Conservation (phyloP, 2,113 vertebrate species). For the Triplophysa rosa region DNA sequence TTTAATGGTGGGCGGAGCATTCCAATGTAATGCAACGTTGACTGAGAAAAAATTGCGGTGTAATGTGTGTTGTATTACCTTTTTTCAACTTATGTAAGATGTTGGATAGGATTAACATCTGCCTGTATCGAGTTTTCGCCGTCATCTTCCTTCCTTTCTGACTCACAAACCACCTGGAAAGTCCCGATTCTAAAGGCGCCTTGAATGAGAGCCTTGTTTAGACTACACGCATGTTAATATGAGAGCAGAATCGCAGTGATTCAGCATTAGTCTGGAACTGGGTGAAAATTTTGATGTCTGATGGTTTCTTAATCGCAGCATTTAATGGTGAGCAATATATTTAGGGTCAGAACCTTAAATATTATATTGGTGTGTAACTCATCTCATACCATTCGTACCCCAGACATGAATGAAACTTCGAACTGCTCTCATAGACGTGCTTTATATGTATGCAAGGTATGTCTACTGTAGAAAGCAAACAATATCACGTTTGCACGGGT, state of each 20-base stretch:
- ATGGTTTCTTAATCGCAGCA: neutral
- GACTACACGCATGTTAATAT: slow-evolving; percentile 8
- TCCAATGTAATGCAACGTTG: neutral
- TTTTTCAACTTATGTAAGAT: slow-evolving; percentile 14
- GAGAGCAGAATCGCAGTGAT: slow-evolving; percentile 17
- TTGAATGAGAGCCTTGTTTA: slow-evolving; percentile 23
- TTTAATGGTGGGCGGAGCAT: too few relatives aligned
- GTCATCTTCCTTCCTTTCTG: slow-evolving; percentile 24
- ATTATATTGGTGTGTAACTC: neutral
- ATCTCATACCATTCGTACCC: neutral
- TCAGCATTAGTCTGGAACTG: slow-evolving; percentile 1
- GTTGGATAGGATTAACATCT: slow-evolving; percentile 2
- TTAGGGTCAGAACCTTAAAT: neutral
- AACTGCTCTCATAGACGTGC: neutral
- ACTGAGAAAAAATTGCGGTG: too few relatives aligned
- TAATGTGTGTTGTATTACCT: neutral
- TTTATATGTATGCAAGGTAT: too few relatives aligned
- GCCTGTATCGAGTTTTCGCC: slow-evolving; percentile 5
- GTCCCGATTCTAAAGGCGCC: neutral
- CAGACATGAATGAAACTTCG: neutral
- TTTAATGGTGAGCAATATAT: too few relatives aligned
- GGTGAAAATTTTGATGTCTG: neutral
- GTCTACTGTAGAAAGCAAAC: too few relatives aligned
- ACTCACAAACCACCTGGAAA: slow-evolving; percentile 39
- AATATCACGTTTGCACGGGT: too few relatives aligned